Base-by-base conservation (phyloP, 2,797 vertebrate species). In the Phoeniculus purpureus region DNA sequence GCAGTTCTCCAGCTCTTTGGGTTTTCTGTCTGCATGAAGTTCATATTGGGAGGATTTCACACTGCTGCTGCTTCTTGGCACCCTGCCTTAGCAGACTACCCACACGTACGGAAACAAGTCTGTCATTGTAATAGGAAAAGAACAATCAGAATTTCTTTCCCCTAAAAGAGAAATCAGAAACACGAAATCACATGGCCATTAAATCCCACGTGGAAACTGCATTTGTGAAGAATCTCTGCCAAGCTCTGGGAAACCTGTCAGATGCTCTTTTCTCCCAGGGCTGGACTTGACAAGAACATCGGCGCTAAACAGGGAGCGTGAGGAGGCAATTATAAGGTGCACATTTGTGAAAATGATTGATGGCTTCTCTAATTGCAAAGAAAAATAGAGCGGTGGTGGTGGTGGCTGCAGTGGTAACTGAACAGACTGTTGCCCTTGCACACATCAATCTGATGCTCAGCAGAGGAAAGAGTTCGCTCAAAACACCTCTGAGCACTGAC, bases 251-350 rank as follows among this genome's bases (percentile, higher is more conserved):
- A 79, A 51, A 67, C 21, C 81, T 86, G 77, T 60, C 60, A 85
- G 84, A 81, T 74, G 68, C 47, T 79, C 56, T 25, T 34, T 81
- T 40, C 78, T 80, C 26, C 71, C 72, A 56, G 72, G 71, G 70
- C 61, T 48, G 65, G 77, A 29, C 68, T 58, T 77, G 91, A 34
- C 81, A 77, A 61, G 79, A 87, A 83, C 62, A 75, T 48, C 7
- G 16, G 61, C 0, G 1, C 20, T 29, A 48, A 31, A 27, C 16
- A 9, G 50, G 40, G 89, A 84, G 48, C 3, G 2, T 0, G 1
- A 54, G 66, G 9, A 62, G 75, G 81, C 89, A 80, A 8, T 47
- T 32, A 51, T 29, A 84, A 86, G 74, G 60, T 52, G 81, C 54
- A 40, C 55, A 9, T 12, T 62, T 73, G 73, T 32, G 71, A 73